phyloP scores from a whole-genome alignment of 2,888 invertebrate genomes.

The Embidobia sp. region DNA sequence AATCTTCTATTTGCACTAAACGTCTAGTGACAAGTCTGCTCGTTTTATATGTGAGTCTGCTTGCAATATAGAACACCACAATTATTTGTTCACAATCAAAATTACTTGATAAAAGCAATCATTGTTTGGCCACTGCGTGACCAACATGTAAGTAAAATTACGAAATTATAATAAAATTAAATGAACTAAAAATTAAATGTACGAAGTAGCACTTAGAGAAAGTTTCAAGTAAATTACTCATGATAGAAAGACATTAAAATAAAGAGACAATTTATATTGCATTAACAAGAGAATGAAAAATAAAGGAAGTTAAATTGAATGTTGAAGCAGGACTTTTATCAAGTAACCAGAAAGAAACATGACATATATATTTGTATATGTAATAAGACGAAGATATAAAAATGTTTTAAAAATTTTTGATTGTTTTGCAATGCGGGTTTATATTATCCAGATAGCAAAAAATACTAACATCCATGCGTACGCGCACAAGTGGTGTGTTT shows the following conservation, averaged over 20 bases:
- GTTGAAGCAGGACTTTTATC: conserved; percentile 43
- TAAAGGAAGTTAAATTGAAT: neutral
- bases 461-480: neutral
- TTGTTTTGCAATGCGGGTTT: conserved; percentile 43
- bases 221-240: no score
- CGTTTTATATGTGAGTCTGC: conserved; percentile 30
- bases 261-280: no score
- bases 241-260: no score
- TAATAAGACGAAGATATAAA: conserved; percentile 41
- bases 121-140: neutral
- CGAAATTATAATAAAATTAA: no score
- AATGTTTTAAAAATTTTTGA: conserved; percentile 37
- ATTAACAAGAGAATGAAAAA: neutral
- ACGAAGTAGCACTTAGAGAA: no score
- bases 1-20: conserved; percentile 51
- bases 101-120: conserved; percentile 47
- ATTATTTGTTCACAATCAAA: conserved; percentile 39
- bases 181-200: no score
- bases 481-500: neutral
- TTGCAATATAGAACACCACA: conserved; percentile 47
- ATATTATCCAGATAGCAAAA: conserved; percentile 51
- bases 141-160: no score
- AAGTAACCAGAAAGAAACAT: conserved; percentile 42
- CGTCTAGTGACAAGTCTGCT: conserved; percentile 42
- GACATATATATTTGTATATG: neutral